Conservation (phyloP, 2,797 vertebrate species). For the Sebastes itinus region DNA sequence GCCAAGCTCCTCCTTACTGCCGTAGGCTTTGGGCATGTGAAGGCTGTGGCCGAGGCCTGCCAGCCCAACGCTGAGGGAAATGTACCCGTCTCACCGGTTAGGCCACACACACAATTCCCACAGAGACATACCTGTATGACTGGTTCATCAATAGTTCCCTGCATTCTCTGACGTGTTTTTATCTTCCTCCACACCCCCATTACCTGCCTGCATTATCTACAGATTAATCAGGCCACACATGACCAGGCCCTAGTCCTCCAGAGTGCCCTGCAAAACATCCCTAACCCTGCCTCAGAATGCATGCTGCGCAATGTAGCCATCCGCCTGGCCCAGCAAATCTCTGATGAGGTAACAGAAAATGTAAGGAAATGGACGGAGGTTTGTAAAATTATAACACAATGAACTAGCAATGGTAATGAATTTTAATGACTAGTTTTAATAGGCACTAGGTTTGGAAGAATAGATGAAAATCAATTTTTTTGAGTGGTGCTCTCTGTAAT, state of each 20-base stretch:
- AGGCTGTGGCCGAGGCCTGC: constrained; percentile 97
- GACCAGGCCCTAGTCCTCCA: constrained; percentile 99
- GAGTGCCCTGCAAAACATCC: constrained; percentile 98
- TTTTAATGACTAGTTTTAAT: not conserved
- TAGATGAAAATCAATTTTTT: not conserved
- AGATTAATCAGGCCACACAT: constrained; percentile 97
- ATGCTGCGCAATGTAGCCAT: constrained; percentile 99
- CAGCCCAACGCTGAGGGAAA: constrained; percentile 94
- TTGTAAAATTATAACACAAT: not conserved
- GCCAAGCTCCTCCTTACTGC: constrained; percentile 96
- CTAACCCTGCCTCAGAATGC: constrained; percentile 98
- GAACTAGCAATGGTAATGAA: not conserved
- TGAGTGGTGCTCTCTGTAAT: constrained; percentile 7
- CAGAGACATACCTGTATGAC: constrained; percentile 18
- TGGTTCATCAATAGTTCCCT: constrained; percentile 1
- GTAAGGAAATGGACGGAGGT: not conserved
- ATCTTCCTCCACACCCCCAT: constrained; percentile 4
- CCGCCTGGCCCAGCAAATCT: constrained; percentile 98
- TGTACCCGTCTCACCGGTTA: constrained; percentile 92
- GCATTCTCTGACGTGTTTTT: not conserved
- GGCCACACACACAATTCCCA: constrained; percentile 16
- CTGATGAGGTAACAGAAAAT: constrained; percentile 89
- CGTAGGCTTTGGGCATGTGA: constrained; percentile 96
- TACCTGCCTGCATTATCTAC: constrained; percentile 46
- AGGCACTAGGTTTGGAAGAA: not conserved